Evolutionary conservation across 2,797 vertebrate genomes (phyloP), one percentile per base, ranked within the genome.

Genomic region (Heterohyrax brucei): DNA sequence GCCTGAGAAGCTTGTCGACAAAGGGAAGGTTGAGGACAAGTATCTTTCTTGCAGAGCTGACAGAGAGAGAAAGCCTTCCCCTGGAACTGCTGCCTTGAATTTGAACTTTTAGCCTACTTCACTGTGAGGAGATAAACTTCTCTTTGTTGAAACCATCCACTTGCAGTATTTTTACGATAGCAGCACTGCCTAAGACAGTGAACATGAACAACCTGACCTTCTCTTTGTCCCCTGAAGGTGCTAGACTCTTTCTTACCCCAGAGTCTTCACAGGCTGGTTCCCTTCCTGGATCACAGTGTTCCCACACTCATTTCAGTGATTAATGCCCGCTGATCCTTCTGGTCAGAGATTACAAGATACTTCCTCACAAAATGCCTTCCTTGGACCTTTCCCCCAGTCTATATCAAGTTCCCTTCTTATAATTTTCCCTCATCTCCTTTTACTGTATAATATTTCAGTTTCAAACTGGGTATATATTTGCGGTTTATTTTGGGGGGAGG

Each of bases 291-390:
- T 61, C 73, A 87, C 26, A 91, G 26, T 78, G 28, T 26, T 73
- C 56, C 22, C 14, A 46, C 53, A 21, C 9, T 13, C 22, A 53
- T n/a, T 59, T 80, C 91, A 87, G 80, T 46, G 66, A 50, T 66
- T 93, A 83, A 56, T 26, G 56, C 26, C 39, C 62, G 33, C 66
- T 84, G 72, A 66, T 19, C 66, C 30, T 93, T 80, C 77, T 77
- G 61, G 64, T 84, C 73, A 92, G 44, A 66, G 80, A 92, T 84
- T 79, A 76, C 88, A 82, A 24, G 59, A 83, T 19, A 61, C 14
- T 80, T 68, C 24, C 44, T 89, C 26, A 18, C 14, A 30, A 48
- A 72, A 28, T n/a, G 1, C 39, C 39, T 22, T 88, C 68, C 64
- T 30, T 86, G 53, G 26, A 82, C 30, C 13, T 10, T 28, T 68